Evolutionary conservation across 2,797 vertebrate species (phyloP).

Genomic region (Falco cherrug): DNA sequence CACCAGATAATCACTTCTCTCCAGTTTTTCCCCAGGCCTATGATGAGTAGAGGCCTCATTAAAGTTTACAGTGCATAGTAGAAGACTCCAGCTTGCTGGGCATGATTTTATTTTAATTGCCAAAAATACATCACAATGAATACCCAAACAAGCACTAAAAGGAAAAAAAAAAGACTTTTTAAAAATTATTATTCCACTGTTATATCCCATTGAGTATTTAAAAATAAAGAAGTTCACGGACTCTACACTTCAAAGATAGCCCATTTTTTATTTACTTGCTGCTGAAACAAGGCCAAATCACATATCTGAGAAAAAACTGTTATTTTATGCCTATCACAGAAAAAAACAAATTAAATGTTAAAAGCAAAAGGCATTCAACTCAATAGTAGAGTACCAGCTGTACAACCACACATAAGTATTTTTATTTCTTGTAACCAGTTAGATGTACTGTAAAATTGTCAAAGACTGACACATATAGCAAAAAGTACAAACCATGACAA

Average conservation of each 20-base stretch:
- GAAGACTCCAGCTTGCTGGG: not conserved
- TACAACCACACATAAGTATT: not conserved
- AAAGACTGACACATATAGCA: not conserved
- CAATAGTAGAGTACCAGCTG: not conserved
- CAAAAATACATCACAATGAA: not conserved
- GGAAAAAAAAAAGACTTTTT: not conserved
- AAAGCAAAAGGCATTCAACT: not conserved
- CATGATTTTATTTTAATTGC: not conserved
- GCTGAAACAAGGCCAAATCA: not conserved
- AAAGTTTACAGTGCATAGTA: not conserved
- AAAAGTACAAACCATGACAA: not conserved
- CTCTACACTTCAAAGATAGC: not conserved
- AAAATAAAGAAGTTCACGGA: not conserved
- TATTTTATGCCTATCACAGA: not conserved
- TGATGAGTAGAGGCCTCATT: not conserved
- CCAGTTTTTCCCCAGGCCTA: not conserved
- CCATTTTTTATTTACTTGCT: not conserved
- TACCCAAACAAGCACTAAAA: not conserved
- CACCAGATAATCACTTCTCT: not conserved
- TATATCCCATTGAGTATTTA: not conserved
- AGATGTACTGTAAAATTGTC: not conserved
- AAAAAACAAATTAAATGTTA: not conserved
- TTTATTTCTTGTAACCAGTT: not conserved
- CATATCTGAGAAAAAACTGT: not conserved
- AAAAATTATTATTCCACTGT: not conserved